Percentiles rank a stretch among this genome's conserved stretches.
Conservation (phyloP, 2,797 vertebrate genomes). For the Protosalanx chinensis region DNA sequence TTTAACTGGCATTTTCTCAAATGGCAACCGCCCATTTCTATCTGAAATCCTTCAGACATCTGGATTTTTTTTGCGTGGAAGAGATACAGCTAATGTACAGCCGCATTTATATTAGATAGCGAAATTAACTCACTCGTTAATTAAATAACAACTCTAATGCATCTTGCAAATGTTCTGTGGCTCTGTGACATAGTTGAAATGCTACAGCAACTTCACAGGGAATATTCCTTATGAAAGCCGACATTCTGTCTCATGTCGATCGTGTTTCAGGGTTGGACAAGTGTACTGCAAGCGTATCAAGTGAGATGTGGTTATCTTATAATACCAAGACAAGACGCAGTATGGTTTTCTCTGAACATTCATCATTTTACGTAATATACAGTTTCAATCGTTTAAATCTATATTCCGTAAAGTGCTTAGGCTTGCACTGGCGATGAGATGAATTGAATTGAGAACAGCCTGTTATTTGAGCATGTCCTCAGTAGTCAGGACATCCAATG, state of each 20-base stretch:
- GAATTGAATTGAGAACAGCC: slow-evolving; percentile 69
- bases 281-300: slow-evolving; percentile 23
- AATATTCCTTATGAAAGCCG: slow-evolving; percentile 63
- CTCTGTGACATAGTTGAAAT: slow-evolving; percentile 34
- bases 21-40: background rate
- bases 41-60: background rate
- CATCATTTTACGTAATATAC: slow-evolving; percentile 68
- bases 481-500: slow-evolving; percentile 65
- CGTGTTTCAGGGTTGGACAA: slow-evolving; percentile 66
- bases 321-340: slow-evolving; percentile 40
- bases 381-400: slow-evolving; percentile 72
- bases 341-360: slow-evolving; percentile 64
- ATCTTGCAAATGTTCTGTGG: slow-evolving; percentile 1
- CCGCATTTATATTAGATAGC: too few relatives aligned
- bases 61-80: too few relatives aligned
- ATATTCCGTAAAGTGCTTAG: slow-evolving; percentile 76
- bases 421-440: slow-evolving; percentile 74
- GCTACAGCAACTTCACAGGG: slow-evolving; percentile 43
- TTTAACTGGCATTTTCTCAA: background rate
- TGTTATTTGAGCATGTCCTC: slow-evolving; percentile 69
- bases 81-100: too few relatives aligned
- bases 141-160: background rate
- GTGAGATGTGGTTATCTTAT: background rate
- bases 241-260: slow-evolving; percentile 66
- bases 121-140: background rate